Evolutionary conservation across 2,797 vertebrate genomes (phyloP).

Genomic region (Alexandromys oeconomus): DNA sequence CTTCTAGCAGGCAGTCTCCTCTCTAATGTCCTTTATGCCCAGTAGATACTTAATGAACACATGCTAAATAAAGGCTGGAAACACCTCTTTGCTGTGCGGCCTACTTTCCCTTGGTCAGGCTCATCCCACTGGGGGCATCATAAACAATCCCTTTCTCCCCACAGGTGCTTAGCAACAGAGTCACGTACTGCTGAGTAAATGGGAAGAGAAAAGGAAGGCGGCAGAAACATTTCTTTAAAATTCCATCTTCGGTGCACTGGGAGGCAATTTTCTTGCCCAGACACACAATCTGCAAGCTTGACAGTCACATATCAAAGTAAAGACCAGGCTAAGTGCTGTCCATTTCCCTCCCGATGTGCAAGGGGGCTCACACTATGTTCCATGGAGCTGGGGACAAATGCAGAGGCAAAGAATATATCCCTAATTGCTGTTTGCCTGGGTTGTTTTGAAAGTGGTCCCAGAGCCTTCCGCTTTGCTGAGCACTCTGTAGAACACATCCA

Average conservation of each 20-base stretch:
- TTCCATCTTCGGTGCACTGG: slow-evolving; percentile 69
- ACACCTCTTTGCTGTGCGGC: neutral
- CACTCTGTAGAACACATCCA: slow-evolving; percentile 11
- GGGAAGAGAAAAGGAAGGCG: slow-evolving; percentile 72
- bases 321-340: slow-evolving; percentile 67
- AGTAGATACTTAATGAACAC: slow-evolving; percentile 63
- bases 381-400: slow-evolving; percentile 51
- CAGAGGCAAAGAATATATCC: slow-evolving; percentile 52
- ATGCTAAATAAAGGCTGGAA: slow-evolving; percentile 62
- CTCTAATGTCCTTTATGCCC: slow-evolving; percentile 40
- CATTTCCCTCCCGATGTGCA: slow-evolving; percentile 61
- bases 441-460: slow-evolving; percentile 74
- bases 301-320: slow-evolving; percentile 78
- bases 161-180: slow-evolving; percentile 52
- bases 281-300: slow-evolving; percentile 69
- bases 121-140: neutral
- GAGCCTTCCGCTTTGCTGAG: slow-evolving; percentile 73
- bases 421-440: slow-evolving; percentile 71
- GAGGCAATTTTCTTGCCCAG: slow-evolving; percentile 78
- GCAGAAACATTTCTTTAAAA: slow-evolving; percentile 72
- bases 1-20: neutral
- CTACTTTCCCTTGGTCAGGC: slow-evolving; percentile 56
- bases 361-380: slow-evolving; percentile 56
- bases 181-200: slow-evolving; percentile 77
- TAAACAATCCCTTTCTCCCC: slow-evolving; percentile 61